These are phyloP conservation scores for Piaya cayana DNA, from an alignment of 2,113 vertebrate genomes.

Conservation along the genomic window DNA sequence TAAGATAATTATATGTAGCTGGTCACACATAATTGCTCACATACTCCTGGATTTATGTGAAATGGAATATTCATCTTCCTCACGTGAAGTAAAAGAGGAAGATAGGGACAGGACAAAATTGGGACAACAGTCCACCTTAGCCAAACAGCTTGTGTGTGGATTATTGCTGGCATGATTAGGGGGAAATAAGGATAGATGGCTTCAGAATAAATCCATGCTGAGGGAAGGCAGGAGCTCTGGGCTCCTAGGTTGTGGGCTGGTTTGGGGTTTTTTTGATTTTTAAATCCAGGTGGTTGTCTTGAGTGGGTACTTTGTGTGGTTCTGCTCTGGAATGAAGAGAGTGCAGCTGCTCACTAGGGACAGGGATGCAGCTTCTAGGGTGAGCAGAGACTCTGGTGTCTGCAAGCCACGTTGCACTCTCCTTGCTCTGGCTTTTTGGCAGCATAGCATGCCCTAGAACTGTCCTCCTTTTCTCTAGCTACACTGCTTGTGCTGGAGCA, in stretches of 20 bases:
- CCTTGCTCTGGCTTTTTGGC: neutral
- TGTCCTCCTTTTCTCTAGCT: neutral
- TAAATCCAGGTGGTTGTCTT: neutral
- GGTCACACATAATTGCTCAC: neutral
- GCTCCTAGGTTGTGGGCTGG: neutral
- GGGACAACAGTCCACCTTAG: neutral
- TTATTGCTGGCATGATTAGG: neutral
- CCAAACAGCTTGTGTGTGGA: neutral
- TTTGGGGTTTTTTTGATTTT: neutral
- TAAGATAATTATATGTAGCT: constrained; percentile 44
- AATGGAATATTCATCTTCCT: neutral
- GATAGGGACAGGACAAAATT: neutral
- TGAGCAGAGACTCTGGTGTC: neutral
- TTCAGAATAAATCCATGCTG: neutral
- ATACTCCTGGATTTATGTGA: neutral
- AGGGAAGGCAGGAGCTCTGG: neutral
- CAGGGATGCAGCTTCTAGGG: rapidly evolving
- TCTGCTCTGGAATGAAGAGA: neutral
- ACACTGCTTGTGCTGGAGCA: neutral
- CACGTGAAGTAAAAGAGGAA: neutral
- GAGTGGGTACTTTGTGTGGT: neutral
- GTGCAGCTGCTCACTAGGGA: neutral
- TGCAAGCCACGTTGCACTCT: neutral
- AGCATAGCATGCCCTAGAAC: neutral
- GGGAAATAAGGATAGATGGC: neutral